Base-by-base conservation (phyloP, 2,888 invertebrate genomes). In the Dicroscelio sp. region DNA sequence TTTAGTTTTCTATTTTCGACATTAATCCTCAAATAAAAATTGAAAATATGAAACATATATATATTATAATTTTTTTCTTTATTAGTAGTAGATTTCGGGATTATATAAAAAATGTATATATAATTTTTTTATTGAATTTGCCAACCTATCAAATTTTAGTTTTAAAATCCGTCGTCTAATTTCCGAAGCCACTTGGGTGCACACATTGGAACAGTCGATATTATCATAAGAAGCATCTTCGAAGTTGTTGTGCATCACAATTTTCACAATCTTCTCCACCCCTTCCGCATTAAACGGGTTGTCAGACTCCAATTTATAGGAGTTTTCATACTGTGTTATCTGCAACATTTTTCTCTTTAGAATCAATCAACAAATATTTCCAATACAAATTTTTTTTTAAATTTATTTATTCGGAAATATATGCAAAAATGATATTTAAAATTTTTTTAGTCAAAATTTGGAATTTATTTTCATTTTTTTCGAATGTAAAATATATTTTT, bases 61-160 rank as follows among this genome's bases (percentile, higher is more conserved):
- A n/a, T n/a, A n/a, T n/a, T n/a, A n/a, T n/a, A n/a, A n/a, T n/a
- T n/a, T n/a, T n/a, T n/a, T n/a, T n/a, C n/a, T n/a, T n/a, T n/a
- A n/a, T n/a, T n/a, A n/a, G n/a, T n/a, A n/a, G n/a, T n/a, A n/a
- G n/a, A n/a, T n/a, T n/a, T n/a, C n/a, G n/a, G n/a, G n/a, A n/a
- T n/a, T n/a, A n/a, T n/a, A n/a, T n/a, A n/a, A n/a, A n/a, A n/a
- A n/a, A n/a, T n/a, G n/a, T n/a, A n/a, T n/a, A n/a, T n/a, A n/a
- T n/a, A n/a, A n/a, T n/a, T n/a, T n/a, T n/a, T n/a, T n/a, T n/a
- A n/a, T n/a, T n/a, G n/a, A n/a, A n/a, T n/a, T n/a, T n/a, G n/a
- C n/a, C n/a, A n/a, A n/a, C 98, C 98, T 98, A 96, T 98, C 98
- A 96, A 97, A 98, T 90, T 98, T 97, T 95, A 98, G 97, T 95